phyloP scores from a whole-genome alignment of 2,888 invertebrate species.

The Bimastos eiseni region DNA sequence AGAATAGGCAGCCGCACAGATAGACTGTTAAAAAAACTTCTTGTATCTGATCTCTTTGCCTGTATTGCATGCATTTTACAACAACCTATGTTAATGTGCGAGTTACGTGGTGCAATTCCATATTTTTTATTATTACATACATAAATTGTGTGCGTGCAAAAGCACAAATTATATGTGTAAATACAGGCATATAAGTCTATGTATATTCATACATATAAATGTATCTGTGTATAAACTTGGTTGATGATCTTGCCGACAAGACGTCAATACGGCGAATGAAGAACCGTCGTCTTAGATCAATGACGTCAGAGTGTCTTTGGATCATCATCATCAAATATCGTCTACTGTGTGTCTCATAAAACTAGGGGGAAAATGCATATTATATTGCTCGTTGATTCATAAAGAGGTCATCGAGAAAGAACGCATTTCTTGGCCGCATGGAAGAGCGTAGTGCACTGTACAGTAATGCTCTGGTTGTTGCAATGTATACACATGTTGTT shows the following conservation, averaged over 20 bases:
- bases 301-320: neutral
- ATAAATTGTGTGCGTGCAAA: too few species aligned
- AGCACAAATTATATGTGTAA: too few species aligned
- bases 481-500: neutral
- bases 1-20: too few species aligned
- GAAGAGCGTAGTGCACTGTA: too few species aligned
- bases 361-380: neutral
- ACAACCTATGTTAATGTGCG: too few species aligned
- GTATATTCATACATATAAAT: neutral
- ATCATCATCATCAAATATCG: neutral
- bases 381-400: neutral
- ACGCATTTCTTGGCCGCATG: neutral
- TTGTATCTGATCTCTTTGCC: too few species aligned
- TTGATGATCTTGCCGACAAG: neutral
- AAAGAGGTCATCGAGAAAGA: neutral
- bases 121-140: too few species aligned
- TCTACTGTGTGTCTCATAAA: neutral
- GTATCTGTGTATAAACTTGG: neutral
- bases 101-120: too few species aligned
- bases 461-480: neutral
- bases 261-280: neutral
- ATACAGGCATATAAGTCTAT: too few species aligned
- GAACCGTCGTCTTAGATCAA: neutral
- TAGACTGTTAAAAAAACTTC: too few species aligned
- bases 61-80: too few species aligned